Conservation (phyloP, 2,888 invertebrate genomes). For the Perizoma affinitatum region DNA sequence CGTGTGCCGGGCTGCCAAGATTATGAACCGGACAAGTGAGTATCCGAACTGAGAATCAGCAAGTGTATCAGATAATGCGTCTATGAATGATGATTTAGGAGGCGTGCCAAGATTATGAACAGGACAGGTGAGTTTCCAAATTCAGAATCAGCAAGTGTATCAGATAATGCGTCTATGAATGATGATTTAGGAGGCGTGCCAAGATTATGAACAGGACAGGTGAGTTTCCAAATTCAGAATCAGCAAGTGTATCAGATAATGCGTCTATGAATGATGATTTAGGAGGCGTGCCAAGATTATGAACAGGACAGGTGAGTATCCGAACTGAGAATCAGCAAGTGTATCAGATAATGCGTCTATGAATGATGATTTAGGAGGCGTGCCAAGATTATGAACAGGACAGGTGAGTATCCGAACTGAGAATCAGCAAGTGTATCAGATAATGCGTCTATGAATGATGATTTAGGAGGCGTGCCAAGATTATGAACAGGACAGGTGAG, state of each 20-base stretch:
- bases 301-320: conserved; percentile 87
- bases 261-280: no score
- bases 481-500: conserved; percentile 89
- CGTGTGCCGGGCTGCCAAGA: conserved; percentile 87
- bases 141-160: neutral
- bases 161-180: no score
- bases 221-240: conserved; percentile 59
- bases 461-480: conserved; percentile 86
- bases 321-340: neutral
- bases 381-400: conserved; percentile 88
- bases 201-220: conserved; percentile 90
- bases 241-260: neutral
- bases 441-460: no score
- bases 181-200: conserved; percentile 82
- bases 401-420: conserved; percentile 79
- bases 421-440: neutral
- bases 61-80: neutral
- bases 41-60: conserved; percentile 27
- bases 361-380: conserved; percentile 77
- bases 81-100: no score
- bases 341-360: no score
- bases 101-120: no score
- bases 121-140: neutral
- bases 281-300: conserved; percentile 88
- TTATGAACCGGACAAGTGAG: conserved; percentile 89